Conservation (phyloP, 2,888 invertebrate genomes). For the Leptopilina drosophilae region DNA sequence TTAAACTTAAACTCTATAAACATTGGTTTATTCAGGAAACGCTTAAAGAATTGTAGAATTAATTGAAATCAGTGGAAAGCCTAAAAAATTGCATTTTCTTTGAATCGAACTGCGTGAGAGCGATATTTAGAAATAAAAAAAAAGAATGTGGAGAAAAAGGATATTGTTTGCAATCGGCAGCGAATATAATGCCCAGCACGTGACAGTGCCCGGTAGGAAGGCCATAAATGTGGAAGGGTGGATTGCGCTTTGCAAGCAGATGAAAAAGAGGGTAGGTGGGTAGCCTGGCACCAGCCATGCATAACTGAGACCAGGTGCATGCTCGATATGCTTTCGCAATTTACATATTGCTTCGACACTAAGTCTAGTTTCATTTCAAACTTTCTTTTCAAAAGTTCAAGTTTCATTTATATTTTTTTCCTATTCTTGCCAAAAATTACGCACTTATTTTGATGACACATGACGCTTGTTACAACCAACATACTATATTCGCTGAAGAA, state of each 20-base stretch:
- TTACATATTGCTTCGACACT: slow-evolving; percentile 2
- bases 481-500: too few relatives aligned
- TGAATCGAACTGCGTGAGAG: too few relatives aligned
- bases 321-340: slow-evolving; percentile 53
- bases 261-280: slow-evolving; percentile 59
- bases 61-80: too few relatives aligned
- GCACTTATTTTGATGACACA: too few relatives aligned
- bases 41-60: too few relatives aligned
- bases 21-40: too few relatives aligned
- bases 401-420: background rate
- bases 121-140: background rate
- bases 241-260: slow-evolving; percentile 52
- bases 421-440: too few relatives aligned
- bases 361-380: slow-evolving; percentile 8
- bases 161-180: background rate
- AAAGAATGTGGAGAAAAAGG: background rate
- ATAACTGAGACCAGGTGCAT: slow-evolving; percentile 70
- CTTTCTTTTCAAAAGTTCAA: slow-evolving; percentile 4
- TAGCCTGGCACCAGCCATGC: slow-evolving; percentile 69
- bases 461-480: too few relatives aligned
- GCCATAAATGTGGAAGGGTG: slow-evolving; percentile 50
- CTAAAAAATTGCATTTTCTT: too few relatives aligned
- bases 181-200: slow-evolving; percentile 12
- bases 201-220: slow-evolving; percentile 43
- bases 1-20: too few relatives aligned